Evolutionary conservation across 2,113 vertebrate genomes (phyloP), one percentile per base, ranked within the genome.

Genomic region (Prunella fulvescens): DNA sequence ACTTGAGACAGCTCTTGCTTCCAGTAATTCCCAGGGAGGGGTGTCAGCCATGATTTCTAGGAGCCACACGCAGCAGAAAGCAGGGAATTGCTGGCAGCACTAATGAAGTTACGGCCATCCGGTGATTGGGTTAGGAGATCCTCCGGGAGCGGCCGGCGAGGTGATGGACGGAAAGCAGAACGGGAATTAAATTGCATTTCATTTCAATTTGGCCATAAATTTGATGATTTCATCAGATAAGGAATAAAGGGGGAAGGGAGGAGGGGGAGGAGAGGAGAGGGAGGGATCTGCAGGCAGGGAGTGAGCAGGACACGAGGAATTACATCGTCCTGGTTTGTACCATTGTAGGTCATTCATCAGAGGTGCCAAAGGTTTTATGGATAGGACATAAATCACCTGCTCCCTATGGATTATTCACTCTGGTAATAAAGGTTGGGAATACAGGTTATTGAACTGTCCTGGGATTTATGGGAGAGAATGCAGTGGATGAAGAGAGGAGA

Each of bases 181-280:
- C 80, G 79, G 90, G 92, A 95, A 97, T 96, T 96, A 96, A 98
- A 98, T 98, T 97, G 96, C 97, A 97, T 98, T 97, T 98, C 96
- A 97, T 98, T 98, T 97, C 97, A 97, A 97, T 98, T 97, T 98
- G 96, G 94, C 93, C 93, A 96, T 96, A 97, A 97, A 97, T 96
- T 88, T 95, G 95, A 97, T 96, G 97, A 97, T 97, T 97, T 96
- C 71, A 61, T 97, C 95, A 91, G 92, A 87, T 96, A 90, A 96
- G 95, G 92, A 90, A 82, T 31, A 58, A 72, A 92, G 65, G 95
- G 98, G 95, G 95, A 79, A 74, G 48, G 70, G 42, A 62, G 56
- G 24, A 0, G 18, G 47, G 11, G 18, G 19, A 37, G 40, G 40
- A 39, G 58, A n/a, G 31, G 69, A 73, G 71, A 80, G 70, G 58